Conservation (phyloP, 2,113 vertebrate genomes). For the Poeciliopsis prolifica region DNA sequence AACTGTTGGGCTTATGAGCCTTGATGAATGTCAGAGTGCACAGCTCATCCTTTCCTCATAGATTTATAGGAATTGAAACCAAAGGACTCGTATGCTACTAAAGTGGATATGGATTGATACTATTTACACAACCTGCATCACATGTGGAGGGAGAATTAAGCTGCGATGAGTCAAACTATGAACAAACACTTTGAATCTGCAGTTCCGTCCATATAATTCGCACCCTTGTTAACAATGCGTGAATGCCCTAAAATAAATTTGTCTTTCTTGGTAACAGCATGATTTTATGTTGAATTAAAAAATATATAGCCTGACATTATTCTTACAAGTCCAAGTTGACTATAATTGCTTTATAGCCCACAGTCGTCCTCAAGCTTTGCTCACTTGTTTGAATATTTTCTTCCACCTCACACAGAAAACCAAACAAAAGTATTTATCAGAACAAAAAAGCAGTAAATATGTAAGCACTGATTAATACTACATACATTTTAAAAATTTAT, state of each 20-base stretch:
- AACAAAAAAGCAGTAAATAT: no score
- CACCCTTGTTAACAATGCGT: background rate
- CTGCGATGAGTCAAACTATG: slow-evolving; percentile 22
- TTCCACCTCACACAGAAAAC: no score
- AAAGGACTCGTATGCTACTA: slow-evolving; percentile 44
- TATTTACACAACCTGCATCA: slow-evolving; percentile 35
- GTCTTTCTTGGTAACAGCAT: background rate
- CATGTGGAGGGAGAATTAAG: slow-evolving; percentile 23
- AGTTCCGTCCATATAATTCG: background rate
- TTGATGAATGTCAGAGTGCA: slow-evolving; percentile 68
- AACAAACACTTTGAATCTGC: slow-evolving; percentile 19
- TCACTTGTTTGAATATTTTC: no score
- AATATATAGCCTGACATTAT: background rate
- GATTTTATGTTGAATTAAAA: background rate
- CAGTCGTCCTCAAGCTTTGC: no score
- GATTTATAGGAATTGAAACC: slow-evolving; percentile 55
- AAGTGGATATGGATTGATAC: slow-evolving; percentile 67
- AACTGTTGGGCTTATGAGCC: slow-evolving; percentile 63
- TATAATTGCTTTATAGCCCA: no score
- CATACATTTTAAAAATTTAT: no score
- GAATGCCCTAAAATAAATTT: background rate
- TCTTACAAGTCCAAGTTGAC: no score
- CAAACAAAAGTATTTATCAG: no score
- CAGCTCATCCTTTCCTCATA: slow-evolving; percentile 41
- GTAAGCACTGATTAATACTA: no score